Evolutionary conservation across 2,113 vertebrate species (phyloP).

Genomic region (Dromas ardeola): DNA sequence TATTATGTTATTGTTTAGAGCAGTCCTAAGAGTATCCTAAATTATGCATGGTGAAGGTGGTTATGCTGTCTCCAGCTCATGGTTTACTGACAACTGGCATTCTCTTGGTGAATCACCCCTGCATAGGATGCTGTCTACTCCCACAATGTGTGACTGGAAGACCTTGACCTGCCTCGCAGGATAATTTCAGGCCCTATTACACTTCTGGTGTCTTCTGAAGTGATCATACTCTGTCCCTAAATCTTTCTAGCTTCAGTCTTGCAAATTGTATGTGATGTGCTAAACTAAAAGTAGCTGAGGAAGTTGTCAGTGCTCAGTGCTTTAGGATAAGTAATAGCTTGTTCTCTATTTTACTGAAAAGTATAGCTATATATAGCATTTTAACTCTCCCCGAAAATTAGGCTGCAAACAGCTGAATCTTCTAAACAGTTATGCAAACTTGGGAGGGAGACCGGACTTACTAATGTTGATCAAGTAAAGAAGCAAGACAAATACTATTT

Average conservation of each 20-base stretch:
- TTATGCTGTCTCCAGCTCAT: neutral
- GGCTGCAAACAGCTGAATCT: neutral
- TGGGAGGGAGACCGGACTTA: neutral
- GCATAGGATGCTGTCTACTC: neutral
- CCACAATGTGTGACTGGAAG: neutral
- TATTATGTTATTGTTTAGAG: neutral
- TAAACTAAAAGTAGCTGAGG: neutral
- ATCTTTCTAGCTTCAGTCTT: neutral
- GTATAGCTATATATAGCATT: neutral
- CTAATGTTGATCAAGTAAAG: neutral
- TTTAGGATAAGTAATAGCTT: neutral
- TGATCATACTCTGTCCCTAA: neutral
- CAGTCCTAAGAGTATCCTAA: neutral
- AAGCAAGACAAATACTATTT: neutral
- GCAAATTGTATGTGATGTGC: neutral
- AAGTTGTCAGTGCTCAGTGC: neutral
- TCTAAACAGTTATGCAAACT: neutral
- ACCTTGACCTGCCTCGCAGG: neutral
- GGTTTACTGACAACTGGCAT: neutral
- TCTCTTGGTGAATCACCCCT: neutral
- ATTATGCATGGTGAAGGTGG: neutral
- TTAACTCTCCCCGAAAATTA: constrained; percentile 18
- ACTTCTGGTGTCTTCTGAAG: neutral
- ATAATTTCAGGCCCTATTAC: neutral
- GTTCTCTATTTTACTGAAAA: neutral